Percentiles rank a stretch among this genome's conserved stretches.
Conservation (phyloP, 2,797 vertebrate genomes). For the Otus scops region DNA sequence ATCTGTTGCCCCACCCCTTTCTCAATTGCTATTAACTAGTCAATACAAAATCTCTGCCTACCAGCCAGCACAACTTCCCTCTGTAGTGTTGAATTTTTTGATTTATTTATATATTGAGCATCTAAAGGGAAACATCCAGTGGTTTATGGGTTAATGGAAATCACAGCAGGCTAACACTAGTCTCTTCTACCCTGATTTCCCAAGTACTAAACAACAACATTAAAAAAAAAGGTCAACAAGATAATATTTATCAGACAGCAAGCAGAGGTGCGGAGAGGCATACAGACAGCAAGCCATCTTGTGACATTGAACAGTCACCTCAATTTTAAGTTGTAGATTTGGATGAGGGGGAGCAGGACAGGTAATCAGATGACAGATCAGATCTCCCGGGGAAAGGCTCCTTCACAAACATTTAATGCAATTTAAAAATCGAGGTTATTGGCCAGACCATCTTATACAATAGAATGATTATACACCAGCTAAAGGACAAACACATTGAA, state of each 20-base stretch:
- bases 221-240: background rate
- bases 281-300: background rate
- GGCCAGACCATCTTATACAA: background rate
- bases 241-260: background rate
- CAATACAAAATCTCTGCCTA: background rate
- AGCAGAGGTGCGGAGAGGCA: background rate
- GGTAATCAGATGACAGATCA: background rate
- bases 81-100: background rate
- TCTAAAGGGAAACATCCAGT: background rate
- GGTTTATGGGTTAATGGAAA: background rate
- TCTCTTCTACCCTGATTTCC: background rate
- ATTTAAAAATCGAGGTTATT: background rate
- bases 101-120: accelerated
- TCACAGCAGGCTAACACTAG: background rate
- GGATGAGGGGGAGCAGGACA: accelerated
- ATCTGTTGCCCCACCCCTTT: background rate
- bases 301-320: background rate
- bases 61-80: background rate
- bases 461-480: background rate
- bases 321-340: background rate
- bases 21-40: background rate
- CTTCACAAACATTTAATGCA: background rate
- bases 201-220: background rate
- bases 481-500: background rate
- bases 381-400: background rate